These are phyloP conservation scores for Anarrhichthys ocellatus DNA, from an alignment of 2,113 vertebrate genomes.

Conservation along the genomic window DNA sequence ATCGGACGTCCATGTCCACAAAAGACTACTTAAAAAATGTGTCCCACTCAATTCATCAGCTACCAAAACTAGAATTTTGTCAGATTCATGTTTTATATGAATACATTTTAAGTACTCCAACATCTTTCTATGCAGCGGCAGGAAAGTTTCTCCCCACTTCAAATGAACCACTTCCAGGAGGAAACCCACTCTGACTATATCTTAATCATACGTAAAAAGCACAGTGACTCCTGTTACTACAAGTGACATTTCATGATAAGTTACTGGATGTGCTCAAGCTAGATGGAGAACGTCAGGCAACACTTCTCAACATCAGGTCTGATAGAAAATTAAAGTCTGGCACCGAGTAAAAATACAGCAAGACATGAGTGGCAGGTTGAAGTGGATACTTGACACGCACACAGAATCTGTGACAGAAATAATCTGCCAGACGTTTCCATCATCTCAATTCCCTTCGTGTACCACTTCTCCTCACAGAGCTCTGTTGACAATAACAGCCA, in stretches of 20 bases:
- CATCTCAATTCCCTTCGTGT: conserved; percentile 50
- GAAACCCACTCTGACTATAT: neutral
- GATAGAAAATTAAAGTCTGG: conserved; percentile 36
- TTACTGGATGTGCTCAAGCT: neutral
- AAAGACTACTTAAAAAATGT: conserved; percentile 13
- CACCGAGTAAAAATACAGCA: conserved; percentile 2
- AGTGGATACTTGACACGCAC: conserved; percentile 53
- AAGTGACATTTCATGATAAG: conserved; percentile 22
- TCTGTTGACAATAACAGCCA: conserved; percentile 43
- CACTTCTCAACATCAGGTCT: conserved; percentile 15
- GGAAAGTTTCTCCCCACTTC: neutral
- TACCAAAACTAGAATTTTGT: neutral
- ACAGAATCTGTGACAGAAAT: conserved; percentile 50
- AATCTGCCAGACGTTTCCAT: conserved; percentile 62
- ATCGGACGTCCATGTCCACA: conserved; percentile 20
- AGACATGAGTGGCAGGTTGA: conserved; percentile 48
- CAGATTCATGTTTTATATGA: neutral
- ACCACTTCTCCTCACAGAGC: conserved; percentile 3
- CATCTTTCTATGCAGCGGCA: neutral
- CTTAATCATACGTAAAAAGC: conserved; percentile 12
- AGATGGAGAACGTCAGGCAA: conserved; percentile 18
- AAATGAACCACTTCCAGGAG: neutral
- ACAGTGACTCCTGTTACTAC: conserved; percentile 21
- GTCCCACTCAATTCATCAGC: neutral
- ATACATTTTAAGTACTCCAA: neutral